These are phyloP conservation scores for Acanthosoma haemorrhoidale DNA, from an alignment of 2,888 invertebrate species.

Conservation along the genomic window DNA sequence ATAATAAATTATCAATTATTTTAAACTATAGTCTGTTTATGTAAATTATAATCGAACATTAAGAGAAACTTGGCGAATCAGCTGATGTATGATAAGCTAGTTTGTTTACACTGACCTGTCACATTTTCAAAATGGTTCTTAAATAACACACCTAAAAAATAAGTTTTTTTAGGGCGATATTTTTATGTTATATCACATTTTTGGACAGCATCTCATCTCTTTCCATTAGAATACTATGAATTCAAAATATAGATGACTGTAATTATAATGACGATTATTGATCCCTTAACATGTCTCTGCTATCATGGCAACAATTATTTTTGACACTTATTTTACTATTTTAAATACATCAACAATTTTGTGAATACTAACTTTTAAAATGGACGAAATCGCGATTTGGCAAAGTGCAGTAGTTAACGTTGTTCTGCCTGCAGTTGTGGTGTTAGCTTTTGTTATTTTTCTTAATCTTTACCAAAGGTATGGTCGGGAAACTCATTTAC, in stretches of 20 bases:
- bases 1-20: too few relatives aligned
- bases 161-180: not conserved
- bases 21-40: too few relatives aligned
- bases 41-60: too few relatives aligned
- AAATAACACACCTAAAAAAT: not conserved
- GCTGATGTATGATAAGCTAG: not conserved
- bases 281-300: not conserved
- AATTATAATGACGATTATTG: not conserved
- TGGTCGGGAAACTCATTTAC: not conserved
- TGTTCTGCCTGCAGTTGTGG: not conserved
- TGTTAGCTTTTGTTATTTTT: conserved; percentile 15
- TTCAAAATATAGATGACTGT: too few relatives aligned
- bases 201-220: not conserved
- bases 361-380: not conserved
- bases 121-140: not conserved
- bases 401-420: not conserved
- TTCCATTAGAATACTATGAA: not conserved
- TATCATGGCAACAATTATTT: not conserved
- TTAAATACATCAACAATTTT: not conserved
- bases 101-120: not conserved
- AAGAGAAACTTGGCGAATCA: not conserved
- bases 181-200: not conserved
- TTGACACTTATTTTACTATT: not conserved
- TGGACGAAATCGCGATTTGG: not conserved
- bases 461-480: conserved; percentile 19